These are phyloP conservation scores for Thecocarcelia acutangulata DNA, from an alignment of 2,888 invertebrate species.

Conservation along the genomic window DNA sequence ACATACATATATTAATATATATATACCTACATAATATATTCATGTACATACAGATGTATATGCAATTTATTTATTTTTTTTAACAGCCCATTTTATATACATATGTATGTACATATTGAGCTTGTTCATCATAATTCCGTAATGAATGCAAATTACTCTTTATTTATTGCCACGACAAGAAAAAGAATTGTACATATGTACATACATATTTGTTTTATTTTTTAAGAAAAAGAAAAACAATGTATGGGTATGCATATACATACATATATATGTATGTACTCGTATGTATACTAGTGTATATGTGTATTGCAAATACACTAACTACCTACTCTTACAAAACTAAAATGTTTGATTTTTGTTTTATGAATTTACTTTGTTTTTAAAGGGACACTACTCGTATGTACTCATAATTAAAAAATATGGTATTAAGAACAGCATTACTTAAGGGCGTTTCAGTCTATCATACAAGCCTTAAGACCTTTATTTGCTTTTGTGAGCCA, in stretches of 20 bases:
- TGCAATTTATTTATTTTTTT: neutral
- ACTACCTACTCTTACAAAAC: neutral
- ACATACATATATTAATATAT: neutral
- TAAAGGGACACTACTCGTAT: neutral
- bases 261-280: neutral
- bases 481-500: no score
- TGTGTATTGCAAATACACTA: no score
- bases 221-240: no score
- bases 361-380: constrained; percentile 13
- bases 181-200: constrained; percentile 4
- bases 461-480: no score
- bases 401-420: no score
- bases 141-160: constrained; percentile 52
- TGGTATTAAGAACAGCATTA: no score
- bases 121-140: neutral
- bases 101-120: neutral
- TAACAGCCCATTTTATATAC: neutral
- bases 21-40: constrained; percentile 18
- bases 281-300: no score
- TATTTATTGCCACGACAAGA: constrained; percentile 35
- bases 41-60: neutral
- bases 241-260: neutral
- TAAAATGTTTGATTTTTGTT: constrained; percentile 25
- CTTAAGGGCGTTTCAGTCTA: no score
- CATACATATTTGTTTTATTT: neutral